A percentile compares a stretch with the other conserved stretches of the same genome.
These are phyloP conservation scores for Rhizoglyphus robini DNA, from an alignment of 1,140 invertebrate species.

Conservation along the genomic window DNA sequence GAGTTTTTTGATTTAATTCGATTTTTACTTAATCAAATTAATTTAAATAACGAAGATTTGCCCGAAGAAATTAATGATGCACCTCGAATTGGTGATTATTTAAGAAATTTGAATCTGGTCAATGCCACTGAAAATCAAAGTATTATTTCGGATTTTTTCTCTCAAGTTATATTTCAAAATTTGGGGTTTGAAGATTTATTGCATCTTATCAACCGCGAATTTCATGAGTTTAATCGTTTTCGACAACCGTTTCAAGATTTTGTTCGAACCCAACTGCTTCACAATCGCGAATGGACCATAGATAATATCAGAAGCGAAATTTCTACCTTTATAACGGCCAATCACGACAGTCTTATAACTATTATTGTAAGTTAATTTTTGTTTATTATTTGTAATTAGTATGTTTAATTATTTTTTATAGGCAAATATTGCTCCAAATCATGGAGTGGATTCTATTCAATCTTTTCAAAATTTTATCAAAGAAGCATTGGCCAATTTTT, in stretches of 20 bases:
- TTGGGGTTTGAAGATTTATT: constrained; percentile 38
- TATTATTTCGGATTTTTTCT: constrained; percentile 30
- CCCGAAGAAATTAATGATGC: too few relatives aligned
- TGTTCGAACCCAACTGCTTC: constrained; percentile 30
- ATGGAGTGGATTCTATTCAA: constrained; percentile 31
- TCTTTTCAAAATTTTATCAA: constrained; percentile 32
- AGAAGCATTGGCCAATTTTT: constrained; percentile 28
- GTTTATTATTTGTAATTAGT: constrained; percentile 3
- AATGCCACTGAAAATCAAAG: not conserved
- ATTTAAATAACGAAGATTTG: not conserved
- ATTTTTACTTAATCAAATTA: not conserved
- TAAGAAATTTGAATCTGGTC: not conserved
- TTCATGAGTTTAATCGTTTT: constrained; percentile 29
- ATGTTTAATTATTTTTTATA: constrained; percentile 26
- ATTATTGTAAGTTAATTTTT: constrained; percentile 12
- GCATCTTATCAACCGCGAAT: constrained; percentile 34
- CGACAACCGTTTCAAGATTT: constrained; percentile 31
- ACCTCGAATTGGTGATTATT: not conserved
- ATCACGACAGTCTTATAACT: constrained; percentile 2
- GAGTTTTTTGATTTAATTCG: not conserved
- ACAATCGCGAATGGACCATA: constrained; percentile 27
- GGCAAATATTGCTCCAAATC: constrained; percentile 30
- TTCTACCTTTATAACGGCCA: constrained; percentile 24
- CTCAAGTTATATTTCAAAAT: constrained; percentile 29
- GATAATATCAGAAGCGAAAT: constrained; percentile 30